Evolutionary conservation across 1,140 invertebrate genomes (phyloP).

Genomic region (Aphaenogaster ashmeadi): DNA sequence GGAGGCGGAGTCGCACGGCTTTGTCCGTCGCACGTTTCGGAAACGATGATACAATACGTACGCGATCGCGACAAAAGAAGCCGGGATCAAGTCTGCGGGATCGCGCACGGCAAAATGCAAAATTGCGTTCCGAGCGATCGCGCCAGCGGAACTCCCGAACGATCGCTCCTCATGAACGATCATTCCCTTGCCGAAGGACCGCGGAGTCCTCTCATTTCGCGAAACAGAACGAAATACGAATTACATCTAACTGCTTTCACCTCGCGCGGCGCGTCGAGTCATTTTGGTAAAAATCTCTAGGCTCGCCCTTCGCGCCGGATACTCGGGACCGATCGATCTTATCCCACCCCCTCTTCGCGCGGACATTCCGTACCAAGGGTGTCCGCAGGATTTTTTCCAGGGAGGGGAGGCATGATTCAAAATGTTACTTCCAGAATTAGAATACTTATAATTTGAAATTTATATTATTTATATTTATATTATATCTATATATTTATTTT

Average conservation of each 20-base stretch:
- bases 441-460: too few species aligned
- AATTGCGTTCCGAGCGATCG: constrained; percentile 1
- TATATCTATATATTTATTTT: too few species aligned
- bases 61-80: constrained; percentile 1
- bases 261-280: constrained; percentile 63
- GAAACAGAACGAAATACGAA: constrained; percentile 69
- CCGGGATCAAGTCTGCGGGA: constrained; percentile 1
- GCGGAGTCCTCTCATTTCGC: constrained; percentile 46
- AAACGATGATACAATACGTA: not conserved
- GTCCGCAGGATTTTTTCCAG: too few species aligned
- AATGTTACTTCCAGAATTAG: too few species aligned
- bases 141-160: constrained; percentile 30
- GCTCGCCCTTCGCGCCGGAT: constrained; percentile 28
- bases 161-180: not conserved
- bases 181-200: not conserved
- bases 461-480: too few species aligned
- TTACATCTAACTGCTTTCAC: constrained; percentile 70
- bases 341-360: not conserved
- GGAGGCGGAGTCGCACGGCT: not conserved
- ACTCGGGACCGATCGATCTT: constrained; percentile 15
- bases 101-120: not conserved
- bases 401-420: too few species aligned
- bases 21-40: constrained; percentile 25
- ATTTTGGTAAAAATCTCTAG: constrained; percentile 80
- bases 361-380: not conserved